Base-by-base conservation (phyloP, 2,113 vertebrate genomes). In the Poecilia latipinna region DNA sequence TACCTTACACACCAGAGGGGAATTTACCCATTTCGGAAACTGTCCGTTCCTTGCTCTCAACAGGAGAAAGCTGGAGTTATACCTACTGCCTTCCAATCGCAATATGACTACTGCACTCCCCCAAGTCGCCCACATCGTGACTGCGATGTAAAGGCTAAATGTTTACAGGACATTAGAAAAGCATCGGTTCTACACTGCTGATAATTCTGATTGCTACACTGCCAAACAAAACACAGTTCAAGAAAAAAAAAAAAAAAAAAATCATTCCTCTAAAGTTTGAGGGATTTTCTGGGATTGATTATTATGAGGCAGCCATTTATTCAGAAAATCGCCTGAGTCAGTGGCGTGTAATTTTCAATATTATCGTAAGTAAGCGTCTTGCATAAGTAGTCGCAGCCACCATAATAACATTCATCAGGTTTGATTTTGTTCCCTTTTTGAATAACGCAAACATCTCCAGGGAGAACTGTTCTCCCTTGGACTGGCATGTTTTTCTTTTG, bases 401-500 rank as follows among this genome's bases (percentile, higher is more conserved):
- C 42, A 17, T 17, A 54, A 24, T 37, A 37, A 37, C 35, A 3
- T 37, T 54, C 6, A 54, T 22, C 19, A 19, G 19, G 17, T 2
- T 54, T 54, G 17, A 22, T 54, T 54, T 54, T 54, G 24, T 51
- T 37, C 8, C 37, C 7, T 44, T 26, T 82, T 61, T 72, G 22
- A 65, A 35, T 31, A 72, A 80, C n/a, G 31, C 17, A 51, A 70
- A 75, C 62, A 26, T 26, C 70, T 11, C 65, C 8, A 68, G 8
- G 17, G 0, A 1, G 54, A 48, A 13, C 10, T 67, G n/a, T 60
- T 63, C 33, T 19, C 3, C 17, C 17, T 1, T 29, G 37, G 19
- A 35, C 32, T 15, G 17, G 17, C 17, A 48, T 71, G 65, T 62
- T 75, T 80, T 82, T 71, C 37, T 26, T 51, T 51, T 54, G 75